These are phyloP conservation scores for Pelodytes ibericus DNA, from an alignment of 2,797 vertebrate genomes.

Conservation along the genomic window DNA sequence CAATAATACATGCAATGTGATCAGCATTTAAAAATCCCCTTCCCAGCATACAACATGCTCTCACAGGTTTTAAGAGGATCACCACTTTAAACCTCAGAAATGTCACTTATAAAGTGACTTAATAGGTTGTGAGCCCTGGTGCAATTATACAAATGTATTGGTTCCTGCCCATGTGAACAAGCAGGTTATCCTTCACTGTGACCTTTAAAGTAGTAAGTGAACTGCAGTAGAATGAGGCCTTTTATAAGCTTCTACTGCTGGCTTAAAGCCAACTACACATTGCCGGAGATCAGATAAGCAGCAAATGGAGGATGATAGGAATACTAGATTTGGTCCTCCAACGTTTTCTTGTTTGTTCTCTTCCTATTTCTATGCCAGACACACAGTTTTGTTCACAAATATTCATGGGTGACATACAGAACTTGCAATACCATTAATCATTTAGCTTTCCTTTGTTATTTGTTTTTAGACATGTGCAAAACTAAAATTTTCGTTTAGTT, in stretches of 20 bases:
- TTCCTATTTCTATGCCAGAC: constrained; percentile 13
- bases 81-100: constrained; percentile 6
- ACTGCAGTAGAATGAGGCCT: constrained; percentile 39
- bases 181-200: constrained; percentile 41
- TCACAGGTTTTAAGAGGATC: constrained; percentile 1
- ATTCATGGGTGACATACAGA: neutral
- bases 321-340: constrained; percentile 31
- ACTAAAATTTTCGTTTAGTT: too few species aligned
- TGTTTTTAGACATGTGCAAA: too few species aligned
- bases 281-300: constrained; percentile 46
- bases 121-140: neutral
- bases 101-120: neutral
- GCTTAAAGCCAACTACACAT: constrained; percentile 18
- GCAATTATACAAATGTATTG: constrained; percentile 21
- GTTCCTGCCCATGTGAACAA: constrained; percentile 9
- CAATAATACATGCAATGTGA: neutral
- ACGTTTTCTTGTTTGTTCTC: constrained; percentile 6
- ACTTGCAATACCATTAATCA: neutral
- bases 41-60: neutral
- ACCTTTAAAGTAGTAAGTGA: constrained; percentile 38
- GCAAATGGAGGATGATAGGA: constrained; percentile 41
- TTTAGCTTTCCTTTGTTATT: too few species aligned
- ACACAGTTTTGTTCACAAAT: neutral
- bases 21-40: neutral
- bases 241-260: constrained; percentile 45